Evolutionary conservation across 2,113 vertebrate species (phyloP).

Genomic region (Crypturellus undulatus): DNA sequence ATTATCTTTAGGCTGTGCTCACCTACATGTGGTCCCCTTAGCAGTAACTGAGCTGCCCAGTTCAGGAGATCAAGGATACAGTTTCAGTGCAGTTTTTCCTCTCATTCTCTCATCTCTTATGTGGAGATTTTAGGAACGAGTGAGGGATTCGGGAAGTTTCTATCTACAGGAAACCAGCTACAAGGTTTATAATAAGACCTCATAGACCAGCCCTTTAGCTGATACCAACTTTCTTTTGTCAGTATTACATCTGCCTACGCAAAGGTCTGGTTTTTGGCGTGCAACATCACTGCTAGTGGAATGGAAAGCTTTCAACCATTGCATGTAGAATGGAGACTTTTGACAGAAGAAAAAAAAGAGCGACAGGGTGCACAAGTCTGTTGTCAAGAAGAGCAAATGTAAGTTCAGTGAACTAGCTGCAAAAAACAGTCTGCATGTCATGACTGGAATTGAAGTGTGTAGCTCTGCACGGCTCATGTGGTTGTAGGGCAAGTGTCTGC

Average conservation of each 20-base stretch:
- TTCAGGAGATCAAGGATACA: not conserved
- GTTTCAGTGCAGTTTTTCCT: not conserved
- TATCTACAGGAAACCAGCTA: not conserved
- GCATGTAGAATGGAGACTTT: not conserved
- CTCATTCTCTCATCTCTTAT: not conserved
- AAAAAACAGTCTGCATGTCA: not conserved
- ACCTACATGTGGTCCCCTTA: not conserved
- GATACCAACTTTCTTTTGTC: not conserved
- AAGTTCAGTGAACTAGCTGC: not conserved
- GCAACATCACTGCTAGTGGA: not conserved
- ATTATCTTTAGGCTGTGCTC: no score
- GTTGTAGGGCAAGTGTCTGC: not conserved
- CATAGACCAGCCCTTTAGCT: not conserved
- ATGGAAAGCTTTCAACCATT: not conserved
- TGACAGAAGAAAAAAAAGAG: not conserved
- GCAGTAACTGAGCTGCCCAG: not conserved
- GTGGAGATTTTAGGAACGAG: not conserved
- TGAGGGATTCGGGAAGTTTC: not conserved
- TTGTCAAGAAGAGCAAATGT: not conserved
- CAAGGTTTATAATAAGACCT: not conserved
- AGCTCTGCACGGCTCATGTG: not conserved
- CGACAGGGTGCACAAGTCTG: not conserved
- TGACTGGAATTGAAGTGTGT: accelerated
- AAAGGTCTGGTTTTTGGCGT: not conserved
- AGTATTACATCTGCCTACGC: not conserved